Conservation (phyloP, 2,888 invertebrate genomes). For the Plusia festucae region DNA sequence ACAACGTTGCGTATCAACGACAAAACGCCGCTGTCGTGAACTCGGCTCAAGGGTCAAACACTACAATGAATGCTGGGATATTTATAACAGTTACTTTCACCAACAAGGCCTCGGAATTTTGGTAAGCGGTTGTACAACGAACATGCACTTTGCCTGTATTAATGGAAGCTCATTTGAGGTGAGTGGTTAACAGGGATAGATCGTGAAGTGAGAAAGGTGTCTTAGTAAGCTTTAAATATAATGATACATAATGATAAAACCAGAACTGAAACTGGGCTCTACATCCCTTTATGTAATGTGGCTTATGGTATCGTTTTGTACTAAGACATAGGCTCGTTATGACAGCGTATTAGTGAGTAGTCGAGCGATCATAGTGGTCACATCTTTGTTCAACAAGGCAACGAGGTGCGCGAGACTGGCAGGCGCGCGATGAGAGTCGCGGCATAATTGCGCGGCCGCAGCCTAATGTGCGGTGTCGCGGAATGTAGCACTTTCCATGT, state of each 20-base stretch:
- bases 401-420: conserved; percentile 38
- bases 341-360: conserved; percentile 37
- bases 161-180: background rate
- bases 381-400: conserved; percentile 57
- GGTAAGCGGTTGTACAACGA: conserved; percentile 36
- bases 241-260: conserved; percentile 3
- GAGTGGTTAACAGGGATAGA: background rate
- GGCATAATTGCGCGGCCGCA: conserved; percentile 78
- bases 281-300: background rate
- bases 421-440: conserved; percentile 59
- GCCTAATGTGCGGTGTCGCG: conserved; percentile 81
- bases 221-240: background rate
- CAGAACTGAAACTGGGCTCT: background rate
- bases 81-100: conserved; percentile 53
- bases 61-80: conserved; percentile 48
- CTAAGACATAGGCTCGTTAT: conserved; percentile 22
- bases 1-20: conserved; percentile 57
- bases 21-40: conserved; percentile 50
- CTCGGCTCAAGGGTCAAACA: conserved; percentile 45
- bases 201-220: background rate
- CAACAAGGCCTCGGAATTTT: conserved; percentile 45
- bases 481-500: conserved; percentile 81
- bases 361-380: conserved; percentile 44
- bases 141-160: conserved; percentile 21
- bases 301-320: conserved; percentile 6